Conservation (phyloP, 2,888 invertebrate species). For the Teinopalpus imperialis region DNA sequence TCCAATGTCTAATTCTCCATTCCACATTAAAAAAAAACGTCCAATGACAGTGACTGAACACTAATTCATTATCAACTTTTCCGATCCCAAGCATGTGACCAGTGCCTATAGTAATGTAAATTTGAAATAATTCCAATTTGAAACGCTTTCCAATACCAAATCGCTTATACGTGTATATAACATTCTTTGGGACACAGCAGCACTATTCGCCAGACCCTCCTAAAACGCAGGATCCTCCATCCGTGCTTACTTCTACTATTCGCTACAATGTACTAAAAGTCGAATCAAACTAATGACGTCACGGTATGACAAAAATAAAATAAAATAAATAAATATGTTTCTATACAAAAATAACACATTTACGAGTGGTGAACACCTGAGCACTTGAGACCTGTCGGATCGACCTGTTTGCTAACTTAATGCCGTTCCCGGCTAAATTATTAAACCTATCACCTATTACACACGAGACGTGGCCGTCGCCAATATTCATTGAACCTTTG, state of each 20-base stretch:
- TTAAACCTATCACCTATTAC: slow-evolving; percentile 36
- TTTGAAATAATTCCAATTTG: slow-evolving; percentile 37
- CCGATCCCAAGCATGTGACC: slow-evolving; percentile 49
- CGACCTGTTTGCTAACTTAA: slow-evolving; percentile 27
- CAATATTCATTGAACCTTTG: slow-evolving; percentile 29
- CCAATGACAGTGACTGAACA: slow-evolving; percentile 36
- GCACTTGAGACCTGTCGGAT: slow-evolving; percentile 54
- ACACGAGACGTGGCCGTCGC: slow-evolving; percentile 35
- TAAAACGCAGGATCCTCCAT: slow-evolving; percentile 75
- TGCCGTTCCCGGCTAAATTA: slow-evolving; percentile 32
- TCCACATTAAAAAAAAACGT: no score
- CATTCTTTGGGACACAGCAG: slow-evolving; percentile 78
- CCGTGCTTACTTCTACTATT: slow-evolving; percentile 75
- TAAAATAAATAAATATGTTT: slow-evolving; percentile 80
- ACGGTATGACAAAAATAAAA: slow-evolving; percentile 61
- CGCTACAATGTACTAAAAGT: slow-evolving; percentile 56
- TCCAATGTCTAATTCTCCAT: slow-evolving; percentile 46
- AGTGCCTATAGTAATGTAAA: slow-evolving; percentile 38
- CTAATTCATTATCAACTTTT: slow-evolving; percentile 29
- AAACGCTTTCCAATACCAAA: slow-evolving; percentile 43
- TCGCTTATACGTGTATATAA: slow-evolving; percentile 62
- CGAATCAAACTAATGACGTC: slow-evolving; percentile 55
- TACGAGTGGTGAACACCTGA: slow-evolving; percentile 76
- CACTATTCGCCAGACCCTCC: slow-evolving; percentile 71
- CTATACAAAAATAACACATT: slow-evolving; percentile 79